Base-by-base conservation (phyloP, 2,888 invertebrate species). In the Steinernema hermaphroditum region DNA sequence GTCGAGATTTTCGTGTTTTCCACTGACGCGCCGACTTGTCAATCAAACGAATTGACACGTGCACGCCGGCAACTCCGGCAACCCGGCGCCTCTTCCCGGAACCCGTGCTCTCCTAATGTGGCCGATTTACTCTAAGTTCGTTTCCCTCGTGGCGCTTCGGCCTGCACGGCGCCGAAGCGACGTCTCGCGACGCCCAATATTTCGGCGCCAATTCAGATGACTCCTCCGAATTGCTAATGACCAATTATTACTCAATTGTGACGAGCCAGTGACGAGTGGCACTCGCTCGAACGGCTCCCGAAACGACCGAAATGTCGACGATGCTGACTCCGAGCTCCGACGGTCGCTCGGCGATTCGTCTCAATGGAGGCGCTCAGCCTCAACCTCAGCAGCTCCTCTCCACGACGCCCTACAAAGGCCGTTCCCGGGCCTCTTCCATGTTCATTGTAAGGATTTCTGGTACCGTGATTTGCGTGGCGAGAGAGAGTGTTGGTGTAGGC, bases 381-480 rank as follows among this genome's bases (percentile, higher is more conserved):
- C n/a, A n/a, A n/a, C n/a, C 46, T 6, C 46, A 46, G 6, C 46
- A 46, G n/a, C 54, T 27, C 27, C 54, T 54, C 6, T 19, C 22
- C 24, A 22, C 54, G 54, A 54, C 54, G 54, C 54, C 54, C 54
- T 54, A 54, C 54, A 22, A 54, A 27, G 54, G 54, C 54, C 54
- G 54, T 27, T 22, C 22, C 6, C 14, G 77, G 14, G 77, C 77
- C 27, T 79, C 73, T 68, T 77, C 77, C 46, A 78, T 77, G 72
- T 77, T 78, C 57, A 78, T 78, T 76, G 77, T 77, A 78, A 77
- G 78, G 57, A 29, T 22, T n/a, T n/a, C n/a, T n/a, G n/a, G n/a
- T n/a, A n/a, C n/a, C n/a, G n/a, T 16, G 34, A 12, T 37, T n/a
- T 37, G n/a, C 22, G 22, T n/a, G 34, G 34, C 43, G 6, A 27